These are phyloP conservation scores for Arnoldichthys spilopterus DNA, from an alignment of 2,797 vertebrate genomes.

Conservation along the genomic window DNA sequence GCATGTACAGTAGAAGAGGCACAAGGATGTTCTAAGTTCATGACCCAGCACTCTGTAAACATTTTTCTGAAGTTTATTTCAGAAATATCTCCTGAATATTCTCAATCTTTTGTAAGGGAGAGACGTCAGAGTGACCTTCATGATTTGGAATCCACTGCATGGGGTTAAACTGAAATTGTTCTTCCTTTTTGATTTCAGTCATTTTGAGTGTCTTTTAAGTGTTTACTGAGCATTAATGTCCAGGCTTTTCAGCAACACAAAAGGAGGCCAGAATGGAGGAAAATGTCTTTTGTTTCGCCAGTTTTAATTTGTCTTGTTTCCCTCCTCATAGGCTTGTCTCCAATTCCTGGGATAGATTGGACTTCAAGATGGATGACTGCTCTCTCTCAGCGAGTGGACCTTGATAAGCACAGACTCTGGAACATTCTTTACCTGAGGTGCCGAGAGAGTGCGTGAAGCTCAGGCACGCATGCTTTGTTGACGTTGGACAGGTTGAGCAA, in stretches of 20 bases:
- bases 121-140: not conserved
- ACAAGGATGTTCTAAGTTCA: not conserved
- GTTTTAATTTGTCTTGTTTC: constrained; percentile 31
- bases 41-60: not conserved
- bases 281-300: not conserved
- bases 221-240: not conserved
- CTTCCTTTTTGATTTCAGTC: not conserved
- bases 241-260: constrained; percentile 7
- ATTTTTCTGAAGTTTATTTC: not conserved
- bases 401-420: constrained; percentile 16
- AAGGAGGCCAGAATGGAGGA: not conserved
- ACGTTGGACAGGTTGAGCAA: constrained; percentile 27
- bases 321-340: constrained; percentile 4
- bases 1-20: not conserved
- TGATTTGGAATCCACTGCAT: not conserved
- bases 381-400: constrained; percentile 29
- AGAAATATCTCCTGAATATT: constrained; percentile 10
- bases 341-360: constrained; percentile 11
- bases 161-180: not conserved
- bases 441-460: constrained; percentile 4
- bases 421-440: constrained; percentile 35
- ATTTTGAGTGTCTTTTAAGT: not conserved
- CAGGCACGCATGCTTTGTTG: constrained; percentile 21
- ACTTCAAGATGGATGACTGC: constrained; percentile 47
- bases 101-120: not conserved